phyloP scores from a whole-genome alignment of 2,113 vertebrate species.

The Notechis scutatus region DNA sequence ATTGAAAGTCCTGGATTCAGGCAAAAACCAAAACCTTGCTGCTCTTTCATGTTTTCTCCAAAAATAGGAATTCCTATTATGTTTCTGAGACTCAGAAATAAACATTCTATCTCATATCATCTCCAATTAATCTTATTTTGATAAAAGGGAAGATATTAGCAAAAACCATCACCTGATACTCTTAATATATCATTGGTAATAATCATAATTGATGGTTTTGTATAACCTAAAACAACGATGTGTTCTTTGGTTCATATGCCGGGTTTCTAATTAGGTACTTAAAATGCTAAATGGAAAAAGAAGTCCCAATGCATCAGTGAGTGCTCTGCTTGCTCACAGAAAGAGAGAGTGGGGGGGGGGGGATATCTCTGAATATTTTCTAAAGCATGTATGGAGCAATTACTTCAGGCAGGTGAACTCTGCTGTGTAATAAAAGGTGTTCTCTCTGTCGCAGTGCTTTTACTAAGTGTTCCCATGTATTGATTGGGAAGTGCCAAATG shows the following conservation, averaged over 20 bases:
- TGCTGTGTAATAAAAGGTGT: slow-evolving; percentile 18
- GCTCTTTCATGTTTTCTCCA: not conserved
- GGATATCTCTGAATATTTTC: slow-evolving; percentile 52
- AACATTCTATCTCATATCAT: not conserved
- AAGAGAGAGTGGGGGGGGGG: not conserved
- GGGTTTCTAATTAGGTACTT: not conserved
- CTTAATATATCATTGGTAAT: not conserved
- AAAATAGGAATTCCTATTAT: not conserved
- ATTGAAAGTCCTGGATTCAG: not conserved
- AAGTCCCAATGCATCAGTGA: slow-evolving; percentile 23
- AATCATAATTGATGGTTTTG: not conserved
- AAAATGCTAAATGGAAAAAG: not conserved
- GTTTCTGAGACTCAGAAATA: not conserved
- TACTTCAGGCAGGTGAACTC: slow-evolving; percentile 52
- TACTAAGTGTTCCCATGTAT: not conserved
- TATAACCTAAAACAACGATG: not conserved
- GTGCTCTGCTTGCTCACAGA: slow-evolving; percentile 51
- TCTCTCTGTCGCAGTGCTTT: not conserved
- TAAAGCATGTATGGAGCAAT: slow-evolving; percentile 59
- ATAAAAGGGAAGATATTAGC: not conserved
- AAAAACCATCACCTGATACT: not conserved
- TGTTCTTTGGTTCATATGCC: not conserved
- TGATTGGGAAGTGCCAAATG: slow-evolving; percentile 27
- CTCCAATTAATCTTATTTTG: not conserved
- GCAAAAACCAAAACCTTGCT: not conserved